Evolutionary conservation across 2,888 invertebrate species (phyloP), one percentile per base, ranked within the genome.

Genomic region (Protophormia terraenovae): DNA sequence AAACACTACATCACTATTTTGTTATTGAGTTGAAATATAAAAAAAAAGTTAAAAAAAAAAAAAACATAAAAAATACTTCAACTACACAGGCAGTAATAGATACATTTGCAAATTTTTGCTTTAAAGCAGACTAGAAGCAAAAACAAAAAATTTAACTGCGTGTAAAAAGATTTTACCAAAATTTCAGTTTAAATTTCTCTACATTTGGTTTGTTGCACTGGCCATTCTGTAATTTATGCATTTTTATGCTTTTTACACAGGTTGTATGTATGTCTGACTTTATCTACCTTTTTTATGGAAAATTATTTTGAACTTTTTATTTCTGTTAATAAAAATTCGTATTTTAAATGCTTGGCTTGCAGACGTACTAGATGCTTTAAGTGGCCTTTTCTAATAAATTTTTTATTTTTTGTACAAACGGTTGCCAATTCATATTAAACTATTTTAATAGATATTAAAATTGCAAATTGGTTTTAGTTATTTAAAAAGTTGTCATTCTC

Each of bases 1-100:
- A 82, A 85, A 71, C 85, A 85, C 85, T 79, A 81, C 71, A 71
- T 53, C 50, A 76, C 72, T 53, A 67, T 47, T 79, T 71, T 41
- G 75, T 50, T 77, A 69, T 71, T 69, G 67, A 78, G 69, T 75
- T 64, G 45, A 78, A 82, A 62, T 64, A 62, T 32, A 80, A 66
- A 14, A 58, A 47, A 72, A 67, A 66, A 16, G 6, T 35, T 8
- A 50, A 53, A 64, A 55, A 19, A 24, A 67, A 47, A 69, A 58
- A 35, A 69, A 27, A 41, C 6, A n/a, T 19, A 73, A 60, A 32
- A 32, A 66, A 82, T 64, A 45, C 38, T 29, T 69, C 7, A 67
- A 69, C 66, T 55, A 12, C 6, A 35, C 47, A 53, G 53, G 41
- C 27, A 67, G 77, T 53, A 67, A 78, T 73, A 73, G 72, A 78